Conservation (phyloP, 2,797 vertebrate genomes). For the Petrocephalus sullivani region DNA sequence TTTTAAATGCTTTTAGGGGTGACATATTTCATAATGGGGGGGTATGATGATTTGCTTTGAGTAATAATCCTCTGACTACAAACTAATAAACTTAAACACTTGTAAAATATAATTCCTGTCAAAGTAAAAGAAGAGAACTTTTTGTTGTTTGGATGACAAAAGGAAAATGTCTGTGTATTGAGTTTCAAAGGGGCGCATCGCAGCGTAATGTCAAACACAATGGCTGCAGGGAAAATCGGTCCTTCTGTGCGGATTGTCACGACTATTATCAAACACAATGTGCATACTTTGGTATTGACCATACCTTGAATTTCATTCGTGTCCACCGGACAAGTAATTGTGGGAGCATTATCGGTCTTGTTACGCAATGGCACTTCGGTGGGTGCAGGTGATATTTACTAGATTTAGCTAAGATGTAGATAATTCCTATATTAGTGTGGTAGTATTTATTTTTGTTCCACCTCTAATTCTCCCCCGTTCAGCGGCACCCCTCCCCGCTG, state of each 20-base stretch:
- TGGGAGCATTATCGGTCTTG: background rate
- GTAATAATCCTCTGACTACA: background rate
- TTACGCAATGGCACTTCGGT: background rate
- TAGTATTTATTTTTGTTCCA: conserved; percentile 26
- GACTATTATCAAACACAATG: background rate
- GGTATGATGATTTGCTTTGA: background rate
- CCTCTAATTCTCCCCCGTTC: conserved; percentile 42
- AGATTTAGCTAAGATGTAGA: conserved; percentile 2
- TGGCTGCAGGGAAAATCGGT: background rate
- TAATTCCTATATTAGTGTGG: conserved; percentile 23
- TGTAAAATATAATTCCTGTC: background rate
- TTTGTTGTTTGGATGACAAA: conserved; percentile 6
- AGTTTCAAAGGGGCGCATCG: background rate
- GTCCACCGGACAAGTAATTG: background rate
- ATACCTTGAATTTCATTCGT: background rate
- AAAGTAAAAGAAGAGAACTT: background rate
- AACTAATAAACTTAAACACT: conserved; percentile 4
- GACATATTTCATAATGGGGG: background rate
- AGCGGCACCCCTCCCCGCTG: conserved; percentile 37
- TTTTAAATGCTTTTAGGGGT: background rate
- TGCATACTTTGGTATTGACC: background rate
- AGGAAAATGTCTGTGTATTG: background rate
- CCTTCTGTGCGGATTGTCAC: background rate
- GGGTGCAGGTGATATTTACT: conserved; percentile 5
- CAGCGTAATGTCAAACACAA: conserved; percentile 10